Percentiles rank a stretch among this genome's conserved stretches.
Conservation (phyloP, 2,888 invertebrate genomes). For the Trissolcus japonicus region DNA sequence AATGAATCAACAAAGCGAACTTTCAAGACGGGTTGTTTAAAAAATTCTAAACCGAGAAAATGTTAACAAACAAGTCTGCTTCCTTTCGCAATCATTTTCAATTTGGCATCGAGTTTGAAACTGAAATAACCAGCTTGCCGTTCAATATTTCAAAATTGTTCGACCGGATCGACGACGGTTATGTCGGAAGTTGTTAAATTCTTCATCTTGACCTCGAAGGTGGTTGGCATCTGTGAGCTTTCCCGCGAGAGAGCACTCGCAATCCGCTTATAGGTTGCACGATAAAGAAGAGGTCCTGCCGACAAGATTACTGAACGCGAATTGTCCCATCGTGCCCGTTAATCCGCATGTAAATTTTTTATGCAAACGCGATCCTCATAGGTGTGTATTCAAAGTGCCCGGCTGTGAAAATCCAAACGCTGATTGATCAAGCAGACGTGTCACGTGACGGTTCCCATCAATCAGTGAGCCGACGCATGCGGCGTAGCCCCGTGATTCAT, state of each 20-base stretch:
- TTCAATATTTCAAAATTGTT: too few relatives aligned
- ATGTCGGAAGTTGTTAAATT: background rate
- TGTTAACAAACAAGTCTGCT: too few relatives aligned
- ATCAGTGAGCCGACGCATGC: constrained; percentile 44
- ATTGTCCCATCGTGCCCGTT: constrained; percentile 16
- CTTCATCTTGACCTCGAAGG: constrained; percentile 6
- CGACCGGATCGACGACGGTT: too few relatives aligned
- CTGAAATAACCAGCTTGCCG: too few relatives aligned
- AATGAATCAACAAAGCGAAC: too few relatives aligned
- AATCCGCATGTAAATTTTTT: constrained; percentile 48
- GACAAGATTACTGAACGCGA: constrained; percentile 20
- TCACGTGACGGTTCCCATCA: constrained; percentile 56
- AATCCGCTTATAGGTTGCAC: constrained; percentile 36
- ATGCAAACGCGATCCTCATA: constrained; percentile 29
- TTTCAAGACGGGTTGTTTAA: too few relatives aligned
- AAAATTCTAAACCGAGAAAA: too few relatives aligned
- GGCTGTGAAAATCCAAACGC: constrained; percentile 10
- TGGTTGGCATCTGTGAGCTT: constrained; percentile 13
- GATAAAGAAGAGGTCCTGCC: constrained; percentile 10
- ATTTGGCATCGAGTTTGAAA: too few relatives aligned
- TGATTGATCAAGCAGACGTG: constrained; percentile 55
- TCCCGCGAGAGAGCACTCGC: constrained; percentile 14
- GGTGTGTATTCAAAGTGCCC: constrained; percentile 27
- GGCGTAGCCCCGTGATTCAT: constrained; percentile 46
- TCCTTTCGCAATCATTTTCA: too few relatives aligned